Base-by-base conservation (phyloP, 2,797 vertebrate genomes). In the Sternotherus odoratus region DNA sequence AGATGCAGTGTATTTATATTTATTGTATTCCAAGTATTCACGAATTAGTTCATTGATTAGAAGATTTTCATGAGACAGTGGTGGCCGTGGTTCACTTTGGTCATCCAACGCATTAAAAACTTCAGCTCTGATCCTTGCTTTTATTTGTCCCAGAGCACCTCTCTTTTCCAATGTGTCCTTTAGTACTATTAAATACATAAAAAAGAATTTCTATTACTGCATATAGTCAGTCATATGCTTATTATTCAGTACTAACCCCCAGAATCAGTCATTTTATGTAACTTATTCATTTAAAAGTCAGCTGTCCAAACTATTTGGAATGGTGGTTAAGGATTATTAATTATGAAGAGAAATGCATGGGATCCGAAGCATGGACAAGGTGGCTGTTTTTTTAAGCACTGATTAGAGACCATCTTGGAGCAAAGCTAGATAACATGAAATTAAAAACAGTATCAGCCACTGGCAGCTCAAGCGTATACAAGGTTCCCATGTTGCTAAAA, bases 11-110 rank as follows among this genome's bases (percentile, higher is more conserved):
- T 99, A 98, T 43, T 97, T 98, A 26, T 99, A 99, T 91, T 98
- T 98, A 98, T 99, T 99, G 97, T 99, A 99, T 60, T 99, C 98
- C 97, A 99, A 97, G 95, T 99, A 99, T 74, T 99, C 99, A 39
- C 99, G 98, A 96, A 99, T 98, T 72, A 99, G 98, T 89, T 99
- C 99, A 23, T 99, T 99, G 91, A 99, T 98, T 33, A 99, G 98
- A 66, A 99, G 98, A 91, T 99, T 99, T 96, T 99, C 98, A 66
- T 98, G 99, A 78, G 98, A 98, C 94, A 99, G 90, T 0, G 97
- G 49, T 0, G 99, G 99, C 4, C 98, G 98, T 4, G 98, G 97
- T 28, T 98, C 98, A 5, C 95, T 97, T 60, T 97, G 98, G 72
- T 99, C 99, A 26, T 99, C 99, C 92, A 99, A 97, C 1, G 98